phyloP scores from a whole-genome alignment of 1,140 invertebrate genomes.

The Formica selysi region DNA sequence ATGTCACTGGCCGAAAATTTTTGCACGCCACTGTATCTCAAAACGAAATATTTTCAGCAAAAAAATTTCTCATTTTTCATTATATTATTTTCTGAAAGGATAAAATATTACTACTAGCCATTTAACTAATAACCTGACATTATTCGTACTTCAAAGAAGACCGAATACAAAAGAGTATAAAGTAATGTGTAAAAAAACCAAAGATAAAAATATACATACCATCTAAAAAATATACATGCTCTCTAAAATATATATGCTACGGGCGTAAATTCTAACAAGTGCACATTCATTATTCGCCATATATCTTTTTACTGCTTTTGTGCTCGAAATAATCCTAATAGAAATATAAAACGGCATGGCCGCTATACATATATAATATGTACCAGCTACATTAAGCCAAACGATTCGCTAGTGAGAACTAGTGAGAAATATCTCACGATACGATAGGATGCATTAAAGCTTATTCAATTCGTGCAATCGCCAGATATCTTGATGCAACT shows the following conservation, averaged over 20 bases:
- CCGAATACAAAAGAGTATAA: background rate
- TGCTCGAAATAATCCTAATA: conserved; percentile 18
- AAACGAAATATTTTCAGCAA: background rate
- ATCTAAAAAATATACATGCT: background rate
- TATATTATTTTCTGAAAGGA: conserved; percentile 1
- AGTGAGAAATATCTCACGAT: background rate
- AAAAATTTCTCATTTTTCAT: background rate
- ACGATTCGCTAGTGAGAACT: background rate
- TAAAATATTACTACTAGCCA: conserved; percentile 6
- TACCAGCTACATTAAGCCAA: background rate
- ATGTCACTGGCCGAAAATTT: too few species aligned
- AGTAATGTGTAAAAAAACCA: background rate
- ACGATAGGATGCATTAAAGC: conserved; percentile 28
- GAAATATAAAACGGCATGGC: conserved; percentile 6
- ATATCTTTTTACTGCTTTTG: conserved; percentile 9
- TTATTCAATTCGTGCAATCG: conserved; percentile 27
- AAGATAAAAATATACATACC: too few species aligned
- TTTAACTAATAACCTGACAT: conserved; percentile 44
- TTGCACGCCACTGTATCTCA: too few species aligned
- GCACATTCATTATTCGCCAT: background rate
- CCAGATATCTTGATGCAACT: conserved; percentile 32
- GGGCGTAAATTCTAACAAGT: background rate
- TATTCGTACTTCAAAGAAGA: conserved; percentile 21
- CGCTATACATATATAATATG: background rate
- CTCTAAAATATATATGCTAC: background rate